Percentiles rank a stretch among this genome's conserved stretches.
phyloP scores from a whole-genome alignment of 2,888 invertebrate species.

The Troglohyphantes excavatus region DNA sequence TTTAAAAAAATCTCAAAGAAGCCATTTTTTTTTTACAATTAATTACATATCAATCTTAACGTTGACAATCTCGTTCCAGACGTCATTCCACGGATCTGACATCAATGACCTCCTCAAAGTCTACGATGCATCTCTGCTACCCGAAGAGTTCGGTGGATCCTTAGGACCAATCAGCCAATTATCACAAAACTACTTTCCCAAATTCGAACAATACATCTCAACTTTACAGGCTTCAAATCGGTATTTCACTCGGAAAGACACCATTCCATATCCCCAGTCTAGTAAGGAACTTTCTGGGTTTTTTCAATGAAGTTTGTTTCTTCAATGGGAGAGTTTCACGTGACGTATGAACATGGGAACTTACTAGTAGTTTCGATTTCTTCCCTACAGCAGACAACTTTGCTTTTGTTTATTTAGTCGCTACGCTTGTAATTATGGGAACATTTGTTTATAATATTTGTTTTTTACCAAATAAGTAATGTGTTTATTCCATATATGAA shows the following conservation, averaged over 20 bases:
- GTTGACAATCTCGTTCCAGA: background rate
- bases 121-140: background rate
- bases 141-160: slow-evolving; percentile 31
- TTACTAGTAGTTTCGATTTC: too few relatives aligned
- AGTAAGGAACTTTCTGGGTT: background rate
- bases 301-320: background rate
- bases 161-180: slow-evolving; percentile 12
- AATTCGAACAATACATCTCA: background rate
- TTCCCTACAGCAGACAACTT: too few relatives aligned
- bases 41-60: background rate
- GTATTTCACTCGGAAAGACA: slow-evolving; percentile 15
- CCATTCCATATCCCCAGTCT: slow-evolving; percentile 1
- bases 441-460: too few relatives aligned
- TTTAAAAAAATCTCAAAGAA: too few relatives aligned
- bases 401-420: too few relatives aligned
- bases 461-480: too few relatives aligned
- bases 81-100: background rate
- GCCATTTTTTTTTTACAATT: too few relatives aligned
- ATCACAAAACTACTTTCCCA: background rate
- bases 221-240: background rate
- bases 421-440: too few relatives aligned
- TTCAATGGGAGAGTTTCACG: too few relatives aligned
- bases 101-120: background rate
- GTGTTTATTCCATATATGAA: background rate
- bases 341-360: too few relatives aligned